Evolutionary conservation across 1,140 invertebrate genomes (phyloP).

Genomic region (Formica selysi): DNA sequence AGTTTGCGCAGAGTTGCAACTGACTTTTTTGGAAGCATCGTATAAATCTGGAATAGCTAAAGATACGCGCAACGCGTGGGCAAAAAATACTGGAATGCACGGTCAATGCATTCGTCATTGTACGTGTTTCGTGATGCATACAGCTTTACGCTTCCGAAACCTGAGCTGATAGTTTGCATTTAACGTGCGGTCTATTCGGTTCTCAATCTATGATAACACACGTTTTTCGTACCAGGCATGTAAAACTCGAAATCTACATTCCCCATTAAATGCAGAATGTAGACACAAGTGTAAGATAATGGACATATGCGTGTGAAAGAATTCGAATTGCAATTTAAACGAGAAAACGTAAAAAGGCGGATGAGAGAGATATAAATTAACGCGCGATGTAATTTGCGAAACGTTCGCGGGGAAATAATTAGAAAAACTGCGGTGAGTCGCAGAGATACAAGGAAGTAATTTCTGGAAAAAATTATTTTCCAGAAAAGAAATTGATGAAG

Average conservation of each 20-base stretch:
- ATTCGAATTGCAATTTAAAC: slow-evolving; percentile 32
- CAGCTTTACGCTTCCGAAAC: slow-evolving; percentile 27
- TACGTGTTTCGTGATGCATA: not conserved
- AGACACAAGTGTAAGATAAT: not conserved
- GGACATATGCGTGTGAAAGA: not conserved
- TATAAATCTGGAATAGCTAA: slow-evolving; percentile 63
- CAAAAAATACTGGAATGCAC: slow-evolving; percentile 29
- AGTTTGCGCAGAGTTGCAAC: slow-evolving; percentile 42
- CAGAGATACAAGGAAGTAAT: slow-evolving; percentile 6
- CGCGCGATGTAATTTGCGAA: slow-evolving; percentile 35
- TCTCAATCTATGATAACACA: slow-evolving; percentile 4
- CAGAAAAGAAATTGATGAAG: too few relatives aligned
- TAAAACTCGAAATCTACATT: not conserved
- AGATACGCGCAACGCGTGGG: slow-evolving; percentile 36
- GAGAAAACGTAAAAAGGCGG: not conserved
- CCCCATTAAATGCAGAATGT: not conserved
- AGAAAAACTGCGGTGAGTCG: slow-evolving; percentile 17
- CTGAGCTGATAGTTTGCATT: slow-evolving; percentile 23
- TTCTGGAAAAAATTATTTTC: slow-evolving; percentile 36
- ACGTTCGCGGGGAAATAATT: not conserved
- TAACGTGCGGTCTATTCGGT: slow-evolving; percentile 1
- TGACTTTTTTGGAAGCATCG: slow-evolving; percentile 41
- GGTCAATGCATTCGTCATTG: slow-evolving; percentile 34
- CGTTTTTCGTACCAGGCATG: not conserved
- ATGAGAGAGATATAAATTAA: slow-evolving; percentile 38